Conservation (phyloP, 1,140 invertebrate genomes). For the Achatina immaculata region DNA sequence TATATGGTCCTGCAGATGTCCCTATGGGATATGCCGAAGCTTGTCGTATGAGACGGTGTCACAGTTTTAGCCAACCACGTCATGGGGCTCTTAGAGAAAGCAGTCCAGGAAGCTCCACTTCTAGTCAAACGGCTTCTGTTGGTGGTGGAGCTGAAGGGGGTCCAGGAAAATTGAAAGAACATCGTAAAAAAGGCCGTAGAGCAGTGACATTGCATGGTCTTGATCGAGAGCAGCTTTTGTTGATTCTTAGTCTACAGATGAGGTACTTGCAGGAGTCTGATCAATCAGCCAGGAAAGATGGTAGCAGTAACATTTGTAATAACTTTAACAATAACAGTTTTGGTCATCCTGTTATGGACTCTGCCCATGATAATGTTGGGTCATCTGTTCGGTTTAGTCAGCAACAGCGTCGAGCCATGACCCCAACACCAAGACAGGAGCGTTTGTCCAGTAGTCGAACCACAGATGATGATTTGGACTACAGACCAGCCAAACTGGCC, state of each 20-base stretch:
- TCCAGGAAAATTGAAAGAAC: slow-evolving; percentile 50
- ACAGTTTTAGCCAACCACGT: slow-evolving; percentile 45
- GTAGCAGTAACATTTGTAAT: slow-evolving; percentile 14
- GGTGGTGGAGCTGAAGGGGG: slow-evolving; percentile 43
- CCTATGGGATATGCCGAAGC: slow-evolving; percentile 44
- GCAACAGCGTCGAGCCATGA: slow-evolving; percentile 33
- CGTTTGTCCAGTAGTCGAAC: slow-evolving; percentile 13
- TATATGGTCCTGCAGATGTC: slow-evolving; percentile 42
- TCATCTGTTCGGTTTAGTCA: neutral
- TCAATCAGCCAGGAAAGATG: slow-evolving; percentile 42
- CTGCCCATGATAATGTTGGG: neutral
- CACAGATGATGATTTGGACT: slow-evolving; percentile 20
- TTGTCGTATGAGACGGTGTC: slow-evolving; percentile 39
- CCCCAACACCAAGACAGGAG: slow-evolving; percentile 41
- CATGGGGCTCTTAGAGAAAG: slow-evolving; percentile 32
- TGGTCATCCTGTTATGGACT: neutral
- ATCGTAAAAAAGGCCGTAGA: slow-evolving; percentile 51
- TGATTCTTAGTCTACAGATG: slow-evolving; percentile 63
- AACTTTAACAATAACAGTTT: neutral
- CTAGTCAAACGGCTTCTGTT: slow-evolving; percentile 22
- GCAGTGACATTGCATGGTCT: slow-evolving; percentile 62
- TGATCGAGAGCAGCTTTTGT: slow-evolving; percentile 60
- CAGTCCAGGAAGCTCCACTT: slow-evolving; percentile 19
- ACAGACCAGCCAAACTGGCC: slow-evolving; percentile 47
- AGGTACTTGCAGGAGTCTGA: slow-evolving; percentile 60